Percentiles rank a stretch among this genome's conserved stretches.
phyloP scores from a whole-genome alignment of 2,113 vertebrate genomes.

The Pseudolaguvia tuberculata region DNA sequence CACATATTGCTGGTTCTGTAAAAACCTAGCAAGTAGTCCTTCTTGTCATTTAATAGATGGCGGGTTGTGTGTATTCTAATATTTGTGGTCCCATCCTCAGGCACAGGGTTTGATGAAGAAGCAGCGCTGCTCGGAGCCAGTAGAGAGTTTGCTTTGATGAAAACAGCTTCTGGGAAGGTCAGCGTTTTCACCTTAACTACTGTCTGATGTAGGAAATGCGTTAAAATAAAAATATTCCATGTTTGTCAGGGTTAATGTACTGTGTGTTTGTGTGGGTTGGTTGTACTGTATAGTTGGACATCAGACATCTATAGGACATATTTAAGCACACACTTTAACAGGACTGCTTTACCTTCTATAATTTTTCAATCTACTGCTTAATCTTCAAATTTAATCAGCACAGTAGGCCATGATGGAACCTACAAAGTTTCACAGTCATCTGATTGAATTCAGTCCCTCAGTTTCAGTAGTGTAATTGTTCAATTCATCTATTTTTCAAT shows the following conservation, averaged over 20 bases:
- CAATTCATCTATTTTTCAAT: constrained; percentile 31
- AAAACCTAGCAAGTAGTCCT: not conserved
- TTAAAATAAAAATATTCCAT: not conserved
- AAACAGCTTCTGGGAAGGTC: constrained; percentile 97
- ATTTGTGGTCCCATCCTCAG: constrained; percentile 59
- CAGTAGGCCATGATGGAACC: no score
- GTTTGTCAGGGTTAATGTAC: no score
- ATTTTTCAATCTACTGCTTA: no score
- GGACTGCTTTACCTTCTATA: no score
- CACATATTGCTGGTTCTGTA: not conserved
- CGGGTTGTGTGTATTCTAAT: constrained; percentile 2
- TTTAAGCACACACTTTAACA: no score
- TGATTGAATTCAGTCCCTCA: no score
- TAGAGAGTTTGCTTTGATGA: constrained; percentile 98
- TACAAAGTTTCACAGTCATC: no score
- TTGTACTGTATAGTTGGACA: no score
- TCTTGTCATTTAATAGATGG: not conserved
- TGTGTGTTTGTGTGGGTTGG: no score
- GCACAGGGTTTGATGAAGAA: constrained; percentile 98
- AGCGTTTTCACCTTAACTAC: constrained; percentile 18
- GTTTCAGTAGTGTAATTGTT: constrained; percentile 37
- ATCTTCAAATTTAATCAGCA: no score
- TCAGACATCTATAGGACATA: no score
- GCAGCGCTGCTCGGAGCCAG: constrained; percentile 92
- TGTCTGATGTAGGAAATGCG: not conserved